These are phyloP conservation scores for Orthosia incerta DNA, from an alignment of 2,888 invertebrate genomes.

Conservation along the genomic window DNA sequence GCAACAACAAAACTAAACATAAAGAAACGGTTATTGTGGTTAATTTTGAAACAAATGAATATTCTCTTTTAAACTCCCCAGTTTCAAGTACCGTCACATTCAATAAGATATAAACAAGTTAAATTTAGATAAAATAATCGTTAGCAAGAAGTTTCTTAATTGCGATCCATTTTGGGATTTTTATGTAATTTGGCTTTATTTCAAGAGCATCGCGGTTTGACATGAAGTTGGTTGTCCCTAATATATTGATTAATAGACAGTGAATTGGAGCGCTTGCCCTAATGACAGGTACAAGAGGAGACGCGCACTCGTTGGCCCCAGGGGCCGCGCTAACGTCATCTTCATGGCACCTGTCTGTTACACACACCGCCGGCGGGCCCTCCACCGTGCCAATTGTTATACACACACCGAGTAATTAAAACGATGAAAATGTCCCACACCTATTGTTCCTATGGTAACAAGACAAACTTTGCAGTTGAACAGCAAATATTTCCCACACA, in stretches of 20 bases:
- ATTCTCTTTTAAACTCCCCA: slow-evolving; percentile 18
- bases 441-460: slow-evolving; percentile 49
- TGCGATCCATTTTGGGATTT: slow-evolving; percentile 6
- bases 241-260: slow-evolving; percentile 53
- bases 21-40: slow-evolving; percentile 46
- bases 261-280: slow-evolving; percentile 46
- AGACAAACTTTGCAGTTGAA: slow-evolving; percentile 58
- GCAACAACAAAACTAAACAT: slow-evolving; percentile 58
- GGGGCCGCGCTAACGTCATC: slow-evolving; percentile 64
- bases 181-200: slow-evolving; percentile 11
- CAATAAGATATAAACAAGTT: slow-evolving; percentile 26
- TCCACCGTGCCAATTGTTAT: slow-evolving; percentile 52
- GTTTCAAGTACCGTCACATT: slow-evolving; percentile 30
- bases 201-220: slow-evolving; percentile 3
- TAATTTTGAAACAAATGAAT: slow-evolving; percentile 46
- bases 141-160: slow-evolving; percentile 20
- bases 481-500: slow-evolving; percentile 64
- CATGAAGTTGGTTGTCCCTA: slow-evolving; percentile 29
- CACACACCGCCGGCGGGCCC: slow-evolving; percentile 53
- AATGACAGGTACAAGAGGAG: slow-evolving; percentile 60
- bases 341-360: slow-evolving; percentile 70
- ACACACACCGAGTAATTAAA: slow-evolving; percentile 67
- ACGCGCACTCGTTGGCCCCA: slow-evolving; percentile 60
- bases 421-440: slow-evolving; percentile 55
- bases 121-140: slow-evolving; percentile 27